These are phyloP conservation scores for Hirtodrosophila cameraria DNA, from an alignment of 2,888 invertebrate species.

Conservation along the genomic window DNA sequence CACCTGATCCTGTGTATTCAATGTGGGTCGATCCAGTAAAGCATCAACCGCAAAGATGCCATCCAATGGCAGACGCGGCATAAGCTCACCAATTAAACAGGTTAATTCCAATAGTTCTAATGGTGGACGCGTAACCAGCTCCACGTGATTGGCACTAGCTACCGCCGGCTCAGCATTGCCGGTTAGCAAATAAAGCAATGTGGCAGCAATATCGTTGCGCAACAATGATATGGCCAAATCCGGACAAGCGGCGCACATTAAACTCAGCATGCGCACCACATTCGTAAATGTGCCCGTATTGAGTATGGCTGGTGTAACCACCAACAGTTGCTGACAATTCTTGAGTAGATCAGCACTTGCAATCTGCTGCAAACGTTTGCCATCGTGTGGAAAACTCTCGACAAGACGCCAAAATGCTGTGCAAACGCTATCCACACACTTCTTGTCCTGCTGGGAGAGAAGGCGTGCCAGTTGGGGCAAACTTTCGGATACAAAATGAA, in stretches of 20 bases:
- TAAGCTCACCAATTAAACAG: constrained; percentile 97
- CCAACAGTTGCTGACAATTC: constrained; percentile 95
- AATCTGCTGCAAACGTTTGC: constrained; percentile 95
- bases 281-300: constrained; percentile 98
- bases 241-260: constrained; percentile 98
- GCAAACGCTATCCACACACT: constrained; percentile 98
- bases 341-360: constrained; percentile 94
- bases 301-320: constrained; percentile 97
- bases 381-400: constrained; percentile 97
- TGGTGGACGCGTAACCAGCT: constrained; percentile 95
- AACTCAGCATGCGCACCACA: constrained; percentile 97
- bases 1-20: constrained; percentile 89
- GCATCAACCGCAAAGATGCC: constrained; percentile 98
- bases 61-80: constrained; percentile 97
- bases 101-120: constrained; percentile 99
- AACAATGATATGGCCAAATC: constrained; percentile 95
- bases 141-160: constrained; percentile 86
- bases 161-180: constrained; percentile 89
- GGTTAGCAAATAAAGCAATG: constrained; percentile 96
- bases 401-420: constrained; percentile 97
- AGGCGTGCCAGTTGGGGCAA: constrained; percentile 92
- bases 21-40: constrained; percentile 91
- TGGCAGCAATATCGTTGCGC: constrained; percentile 98
- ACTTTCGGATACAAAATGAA: constrained; percentile 95
- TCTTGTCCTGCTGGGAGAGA: constrained; percentile 95